Percentiles rank a stretch among this genome's conserved stretches.
These are phyloP conservation scores for Microplitis manilae DNA, from an alignment of 2,888 invertebrate genomes.

Conservation along the genomic window DNA sequence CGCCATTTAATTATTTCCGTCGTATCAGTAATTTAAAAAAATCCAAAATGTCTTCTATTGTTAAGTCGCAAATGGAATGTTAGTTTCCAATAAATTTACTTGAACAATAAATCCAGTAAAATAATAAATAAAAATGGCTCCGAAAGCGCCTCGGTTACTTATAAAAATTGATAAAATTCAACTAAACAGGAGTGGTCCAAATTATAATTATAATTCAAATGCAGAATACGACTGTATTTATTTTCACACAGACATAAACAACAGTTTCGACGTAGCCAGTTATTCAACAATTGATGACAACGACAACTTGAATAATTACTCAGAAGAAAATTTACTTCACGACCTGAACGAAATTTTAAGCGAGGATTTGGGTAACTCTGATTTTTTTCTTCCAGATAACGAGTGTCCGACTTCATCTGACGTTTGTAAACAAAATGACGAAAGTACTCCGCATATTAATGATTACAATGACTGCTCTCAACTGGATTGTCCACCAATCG, in stretches of 20 bases:
- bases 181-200: background rate
- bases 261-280: background rate
- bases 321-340: background rate
- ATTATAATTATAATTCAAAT: background rate
- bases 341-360: background rate
- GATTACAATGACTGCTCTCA: too few relatives aligned
- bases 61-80: too few relatives aligned
- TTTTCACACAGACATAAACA: background rate
- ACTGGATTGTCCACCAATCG: too few relatives aligned
- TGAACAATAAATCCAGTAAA: background rate
- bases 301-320: background rate
- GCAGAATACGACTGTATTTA: background rate
- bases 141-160: background rate
- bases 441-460: background rate
- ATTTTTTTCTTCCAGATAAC: background rate
- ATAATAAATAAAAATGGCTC: background rate
- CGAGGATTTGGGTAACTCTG: background rate
- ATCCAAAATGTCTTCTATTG: too few relatives aligned
- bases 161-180: background rate
- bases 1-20: too few relatives aligned
- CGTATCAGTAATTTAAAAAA: too few relatives aligned
- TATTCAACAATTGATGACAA: background rate
- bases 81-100: too few relatives aligned
- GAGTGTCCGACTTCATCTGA: background rate
- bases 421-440: background rate